A percentile compares a stretch with the other conserved stretches of the same genome.
phyloP scores from a whole-genome alignment of 2,797 vertebrate species.

The Pseudocheirus occidentalis region DNA sequence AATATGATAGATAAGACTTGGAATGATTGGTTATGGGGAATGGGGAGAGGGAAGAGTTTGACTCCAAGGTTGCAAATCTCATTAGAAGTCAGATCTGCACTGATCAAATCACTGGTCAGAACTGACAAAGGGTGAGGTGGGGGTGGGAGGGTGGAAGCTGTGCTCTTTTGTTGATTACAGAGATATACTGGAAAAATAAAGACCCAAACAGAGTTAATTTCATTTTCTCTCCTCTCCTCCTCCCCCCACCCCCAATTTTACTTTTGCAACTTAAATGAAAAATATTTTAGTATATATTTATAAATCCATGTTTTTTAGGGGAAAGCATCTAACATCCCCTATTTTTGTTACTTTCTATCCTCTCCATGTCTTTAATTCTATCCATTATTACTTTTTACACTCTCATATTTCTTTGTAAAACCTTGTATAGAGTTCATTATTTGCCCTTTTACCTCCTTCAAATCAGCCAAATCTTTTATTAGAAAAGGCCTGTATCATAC shows the following conservation, averaged over 20 bases:
- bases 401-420: background rate
- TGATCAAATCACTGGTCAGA: background rate
- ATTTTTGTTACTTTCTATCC: background rate
- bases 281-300: background rate
- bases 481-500: background rate
- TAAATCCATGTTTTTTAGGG: background rate
- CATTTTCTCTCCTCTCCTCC: background rate
- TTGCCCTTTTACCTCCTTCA: fast-evolving
- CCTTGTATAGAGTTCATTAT: background rate
- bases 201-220: background rate
- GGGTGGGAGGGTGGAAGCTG: background rate
- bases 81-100: background rate
- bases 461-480: background rate
- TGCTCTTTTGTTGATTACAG: background rate
- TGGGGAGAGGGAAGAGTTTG: background rate
- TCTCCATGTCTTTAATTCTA: background rate
- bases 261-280: constrained; percentile 6
- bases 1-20: background rate
- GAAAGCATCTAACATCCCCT: background rate
- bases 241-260: background rate
- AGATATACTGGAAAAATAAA: background rate
- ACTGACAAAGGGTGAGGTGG: background rate
- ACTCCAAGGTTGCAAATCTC: background rate
- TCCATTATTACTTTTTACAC: background rate
- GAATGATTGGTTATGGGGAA: background rate